Evolutionary conservation across 2,113 vertebrate genomes (phyloP).

Genomic region (Beaufortia kweichowensis): DNA sequence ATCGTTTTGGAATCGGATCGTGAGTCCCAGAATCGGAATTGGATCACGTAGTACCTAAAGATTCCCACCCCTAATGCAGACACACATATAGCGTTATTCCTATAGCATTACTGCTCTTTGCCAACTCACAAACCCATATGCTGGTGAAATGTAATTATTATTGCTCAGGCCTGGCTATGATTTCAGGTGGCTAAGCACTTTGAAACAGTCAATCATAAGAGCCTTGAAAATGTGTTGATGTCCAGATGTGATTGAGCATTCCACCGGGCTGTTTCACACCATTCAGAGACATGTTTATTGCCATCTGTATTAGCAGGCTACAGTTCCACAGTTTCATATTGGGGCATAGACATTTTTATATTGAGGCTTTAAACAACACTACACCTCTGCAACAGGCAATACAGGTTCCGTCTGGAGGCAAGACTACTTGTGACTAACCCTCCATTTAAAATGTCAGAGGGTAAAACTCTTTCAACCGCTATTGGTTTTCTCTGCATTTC

Average conservation of each 20-base stretch:
- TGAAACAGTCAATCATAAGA: conserved; percentile 17
- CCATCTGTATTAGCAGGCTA: conserved; percentile 9
- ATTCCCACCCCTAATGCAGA: not conserved
- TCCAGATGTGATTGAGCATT: conserved; percentile 10
- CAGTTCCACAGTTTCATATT: not conserved
- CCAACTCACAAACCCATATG: not conserved
- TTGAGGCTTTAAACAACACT: not conserved
- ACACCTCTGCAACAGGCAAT: not conserved
- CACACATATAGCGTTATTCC: not conserved
- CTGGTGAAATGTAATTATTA: not conserved
- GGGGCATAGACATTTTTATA: conserved; percentile 1
- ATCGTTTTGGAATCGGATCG: no score
- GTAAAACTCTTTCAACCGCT: not conserved
- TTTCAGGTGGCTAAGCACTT: conserved; percentile 20
- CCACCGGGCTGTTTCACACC: not conserved
- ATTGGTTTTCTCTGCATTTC: not conserved
- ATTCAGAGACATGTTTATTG: not conserved
- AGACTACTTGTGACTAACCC: conserved; percentile 4
- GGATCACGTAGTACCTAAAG: no score
- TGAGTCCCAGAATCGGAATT: no score
- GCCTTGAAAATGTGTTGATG: conserved; percentile 21
- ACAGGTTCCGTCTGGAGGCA: not conserved
- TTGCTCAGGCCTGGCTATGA: not conserved
- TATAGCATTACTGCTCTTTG: conserved; percentile 25
- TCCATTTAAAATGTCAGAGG: conserved; percentile 1